phyloP scores from a whole-genome alignment of 2,888 invertebrate species.

The Perithous albicinctus region DNA sequence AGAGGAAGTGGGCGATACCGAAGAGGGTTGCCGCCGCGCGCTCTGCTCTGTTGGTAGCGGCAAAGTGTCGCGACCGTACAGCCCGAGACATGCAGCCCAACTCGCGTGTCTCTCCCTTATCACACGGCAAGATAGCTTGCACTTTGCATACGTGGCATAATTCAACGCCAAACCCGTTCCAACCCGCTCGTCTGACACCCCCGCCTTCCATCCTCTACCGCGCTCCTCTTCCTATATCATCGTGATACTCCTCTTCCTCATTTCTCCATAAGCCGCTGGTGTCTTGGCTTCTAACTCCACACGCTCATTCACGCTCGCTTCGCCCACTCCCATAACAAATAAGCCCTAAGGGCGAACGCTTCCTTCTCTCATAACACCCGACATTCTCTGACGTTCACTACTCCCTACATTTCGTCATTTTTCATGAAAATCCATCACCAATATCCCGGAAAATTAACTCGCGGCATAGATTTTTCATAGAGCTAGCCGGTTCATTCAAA shows the following conservation, averaged over 20 bases:
- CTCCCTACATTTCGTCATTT: neutral
- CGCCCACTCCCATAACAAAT: slow-evolving; percentile 6
- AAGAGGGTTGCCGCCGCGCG: neutral
- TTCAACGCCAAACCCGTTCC: slow-evolving; percentile 79
- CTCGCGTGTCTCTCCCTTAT: slow-evolving; percentile 84
- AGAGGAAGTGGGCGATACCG: slow-evolving; percentile 10
- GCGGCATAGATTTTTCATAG: neutral
- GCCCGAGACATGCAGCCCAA: slow-evolving; percentile 79
- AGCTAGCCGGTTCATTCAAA: neutral
- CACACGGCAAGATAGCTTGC: slow-evolving; percentile 82
- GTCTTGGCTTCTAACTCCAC: slow-evolving; percentile 46
- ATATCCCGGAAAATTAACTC: neutral
- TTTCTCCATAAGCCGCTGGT: slow-evolving; percentile 37
- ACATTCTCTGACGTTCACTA: neutral
- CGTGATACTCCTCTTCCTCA: slow-evolving; percentile 29
- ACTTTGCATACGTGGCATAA: slow-evolving; percentile 83
- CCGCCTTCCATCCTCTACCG: slow-evolving; percentile 45
- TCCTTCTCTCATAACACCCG: neutral
- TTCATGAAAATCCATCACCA: neutral
- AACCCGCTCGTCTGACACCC: slow-evolving; percentile 49
- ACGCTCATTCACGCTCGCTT: slow-evolving; percentile 3
- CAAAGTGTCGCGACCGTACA: slow-evolving; percentile 80
- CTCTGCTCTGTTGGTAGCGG: slow-evolving; percentile 55
- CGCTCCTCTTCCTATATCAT: slow-evolving; percentile 61
- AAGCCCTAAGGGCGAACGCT: slow-evolving; percentile 22